phyloP scores from a whole-genome alignment of 2,797 vertebrate genomes.

The Mallotus villosus region DNA sequence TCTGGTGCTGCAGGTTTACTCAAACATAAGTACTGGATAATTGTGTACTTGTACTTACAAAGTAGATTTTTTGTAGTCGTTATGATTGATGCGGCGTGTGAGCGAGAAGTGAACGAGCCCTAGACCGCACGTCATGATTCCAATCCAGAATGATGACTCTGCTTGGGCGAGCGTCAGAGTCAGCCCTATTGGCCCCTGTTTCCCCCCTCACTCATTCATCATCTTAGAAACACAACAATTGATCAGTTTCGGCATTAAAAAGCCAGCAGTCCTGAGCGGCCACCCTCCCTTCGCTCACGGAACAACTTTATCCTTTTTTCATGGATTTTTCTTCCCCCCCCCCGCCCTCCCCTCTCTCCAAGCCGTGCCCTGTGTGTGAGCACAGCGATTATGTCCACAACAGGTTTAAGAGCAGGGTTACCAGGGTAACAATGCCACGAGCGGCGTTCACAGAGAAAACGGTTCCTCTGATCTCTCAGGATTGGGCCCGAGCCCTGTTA shows the following conservation, averaged over 20 bases:
- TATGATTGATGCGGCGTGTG: background rate
- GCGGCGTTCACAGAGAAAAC: constrained; percentile 41
- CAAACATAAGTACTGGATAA: background rate
- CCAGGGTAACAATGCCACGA: constrained; percentile 65
- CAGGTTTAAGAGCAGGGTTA: constrained; percentile 67
- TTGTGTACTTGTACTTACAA: background rate
- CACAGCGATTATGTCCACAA: constrained; percentile 67
- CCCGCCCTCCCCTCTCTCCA: constrained; percentile 28
- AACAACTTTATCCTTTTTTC: constrained; percentile 39
- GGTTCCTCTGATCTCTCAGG: constrained; percentile 63
- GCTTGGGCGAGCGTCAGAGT: background rate
- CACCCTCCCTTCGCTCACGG: background rate
- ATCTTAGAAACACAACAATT: constrained; percentile 8
- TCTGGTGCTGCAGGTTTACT: background rate
- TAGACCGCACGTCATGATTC: background rate
- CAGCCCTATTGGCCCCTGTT: background rate
- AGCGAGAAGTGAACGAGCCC: background rate
- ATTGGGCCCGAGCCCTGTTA: constrained; percentile 67
- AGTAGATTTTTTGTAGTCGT: background rate
- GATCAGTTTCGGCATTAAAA: constrained; percentile 9
- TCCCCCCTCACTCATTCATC: background rate
- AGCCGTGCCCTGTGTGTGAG: constrained; percentile 64
- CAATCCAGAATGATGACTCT: background rate
- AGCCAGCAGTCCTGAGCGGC: background rate
- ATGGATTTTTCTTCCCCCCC: background rate